Evolutionary conservation across 2,888 invertebrate genomes (phyloP), one percentile per base, ranked within the genome.

Genomic region (Acrobasis consociella): DNA sequence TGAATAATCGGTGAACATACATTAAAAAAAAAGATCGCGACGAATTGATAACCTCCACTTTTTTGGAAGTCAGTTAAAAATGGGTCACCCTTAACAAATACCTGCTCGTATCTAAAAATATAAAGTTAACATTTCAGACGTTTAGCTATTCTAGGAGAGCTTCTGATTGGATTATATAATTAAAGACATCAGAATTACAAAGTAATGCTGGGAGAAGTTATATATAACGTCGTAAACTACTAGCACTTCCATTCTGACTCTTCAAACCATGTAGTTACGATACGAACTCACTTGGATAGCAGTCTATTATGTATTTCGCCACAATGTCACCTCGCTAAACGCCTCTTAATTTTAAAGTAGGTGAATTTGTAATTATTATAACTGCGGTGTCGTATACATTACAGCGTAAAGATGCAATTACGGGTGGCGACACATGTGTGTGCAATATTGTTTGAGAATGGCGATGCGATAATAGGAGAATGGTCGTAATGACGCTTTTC

Each of bases 281-380:
- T 39, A 56, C 10, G 31, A 56, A 56, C n/a, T 56, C 13, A 46
- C 17, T 56, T 39, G 17, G 13, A 42, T 38, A 15, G 15, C 16
- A 56, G 39, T 17, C 56, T 56, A 22, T 56, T 56, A 56, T 56
- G 11, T 56, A 66, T 71, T 68, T 68, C 65, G 52, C 61, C 60
- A 64, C 62, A 58, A 59, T 65, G 64, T 64, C 68, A 60, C 62
- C 58, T 65, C 64, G 60, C 63, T 65, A 68, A 74, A 69, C 66
- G 68, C 64, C 68, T 69, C 65, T 71, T 72, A 72, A 75, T 67
- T 69, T 71, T 73, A 67, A 69, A 70, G 68, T 62, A 64, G 66
- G 63, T 67, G 67, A 67, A 64, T 72, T 70, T 66, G 67, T 67
- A 64, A 70, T 69, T 67, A 67, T 65, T 67, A 66, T 64, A 61